Percentiles rank a stretch among this genome's conserved stretches.
Conservation (phyloP, 1,140 invertebrate species). For the Pogonognathellus flavescens region DNA sequence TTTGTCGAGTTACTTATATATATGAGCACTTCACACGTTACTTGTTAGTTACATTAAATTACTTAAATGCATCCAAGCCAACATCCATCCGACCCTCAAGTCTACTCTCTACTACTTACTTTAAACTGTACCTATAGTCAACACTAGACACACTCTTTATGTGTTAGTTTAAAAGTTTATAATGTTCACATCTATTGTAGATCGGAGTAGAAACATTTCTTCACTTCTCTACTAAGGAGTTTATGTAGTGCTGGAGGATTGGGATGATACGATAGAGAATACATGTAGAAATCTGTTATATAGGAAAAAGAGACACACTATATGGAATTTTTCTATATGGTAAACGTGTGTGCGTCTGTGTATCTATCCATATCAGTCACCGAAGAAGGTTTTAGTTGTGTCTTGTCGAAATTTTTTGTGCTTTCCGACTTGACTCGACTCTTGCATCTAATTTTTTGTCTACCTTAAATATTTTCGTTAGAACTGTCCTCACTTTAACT, state of each 20-base stretch:
- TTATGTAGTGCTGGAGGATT: no score
- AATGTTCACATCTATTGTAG: no score
- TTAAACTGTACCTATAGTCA: background rate
- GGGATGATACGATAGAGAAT: no score
- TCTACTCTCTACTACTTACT: background rate
- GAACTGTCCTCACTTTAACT: conserved; percentile 49
- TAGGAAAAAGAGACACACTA: no score
- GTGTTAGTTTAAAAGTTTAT: no score
- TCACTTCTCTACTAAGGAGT: no score
- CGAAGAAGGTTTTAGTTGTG: conserved; percentile 44
- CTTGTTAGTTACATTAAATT: conserved; percentile 16
- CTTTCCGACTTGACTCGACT: background rate
- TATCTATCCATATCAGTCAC: conserved; percentile 34
- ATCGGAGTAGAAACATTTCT: no score
- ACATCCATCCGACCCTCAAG: background rate
- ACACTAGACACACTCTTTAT: no score
- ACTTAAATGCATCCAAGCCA: background rate
- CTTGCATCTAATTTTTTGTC: conserved; percentile 32
- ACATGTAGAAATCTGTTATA: no score
- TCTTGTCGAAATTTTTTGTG: conserved; percentile 43
- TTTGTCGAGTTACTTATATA: background rate
- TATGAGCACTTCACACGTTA: conserved; percentile 18
- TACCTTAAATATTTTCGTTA: conserved; percentile 48
- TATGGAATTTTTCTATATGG: background rate
- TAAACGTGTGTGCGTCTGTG: background rate